Percentiles rank a stretch among this genome's conserved stretches.
Conservation (phyloP, 2,113 vertebrate genomes). For the Benitochromis conjunctus region DNA sequence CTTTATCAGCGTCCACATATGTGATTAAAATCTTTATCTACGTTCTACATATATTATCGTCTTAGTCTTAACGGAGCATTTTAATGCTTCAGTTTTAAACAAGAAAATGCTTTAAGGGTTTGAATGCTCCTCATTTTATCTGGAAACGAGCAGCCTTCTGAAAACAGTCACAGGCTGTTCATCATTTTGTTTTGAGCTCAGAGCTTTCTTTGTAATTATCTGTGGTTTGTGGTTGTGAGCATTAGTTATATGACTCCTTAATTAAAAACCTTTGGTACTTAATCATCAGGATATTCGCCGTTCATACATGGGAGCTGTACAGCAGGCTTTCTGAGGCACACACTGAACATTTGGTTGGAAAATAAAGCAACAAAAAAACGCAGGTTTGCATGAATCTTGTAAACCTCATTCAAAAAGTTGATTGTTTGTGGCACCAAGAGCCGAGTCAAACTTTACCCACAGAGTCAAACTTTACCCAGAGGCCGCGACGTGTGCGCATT, state of each 20-base stretch:
- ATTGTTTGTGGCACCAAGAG: background rate
- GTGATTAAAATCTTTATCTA: background rate
- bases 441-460: background rate
- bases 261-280: background rate
- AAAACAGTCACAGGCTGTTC: background rate
- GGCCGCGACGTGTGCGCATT: background rate
- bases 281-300: rapidly evolving
- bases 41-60: rapidly evolving
- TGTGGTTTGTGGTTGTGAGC: background rate
- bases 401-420: background rate
- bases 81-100: background rate
- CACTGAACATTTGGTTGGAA: too few species aligned
- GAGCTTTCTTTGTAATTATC: background rate
- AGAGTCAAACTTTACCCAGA: background rate
- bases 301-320: background rate
- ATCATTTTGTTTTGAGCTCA: background rate
- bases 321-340: background rate
- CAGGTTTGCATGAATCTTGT: background rate
- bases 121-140: background rate
- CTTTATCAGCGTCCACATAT: background rate
- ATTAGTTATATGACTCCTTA: rapidly evolving
- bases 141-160: background rate
- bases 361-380: background rate
- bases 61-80: background rate
- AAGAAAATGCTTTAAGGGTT: background rate